phyloP scores from a whole-genome alignment of 2,888 invertebrate genomes.

The Teleiodes luculella region DNA sequence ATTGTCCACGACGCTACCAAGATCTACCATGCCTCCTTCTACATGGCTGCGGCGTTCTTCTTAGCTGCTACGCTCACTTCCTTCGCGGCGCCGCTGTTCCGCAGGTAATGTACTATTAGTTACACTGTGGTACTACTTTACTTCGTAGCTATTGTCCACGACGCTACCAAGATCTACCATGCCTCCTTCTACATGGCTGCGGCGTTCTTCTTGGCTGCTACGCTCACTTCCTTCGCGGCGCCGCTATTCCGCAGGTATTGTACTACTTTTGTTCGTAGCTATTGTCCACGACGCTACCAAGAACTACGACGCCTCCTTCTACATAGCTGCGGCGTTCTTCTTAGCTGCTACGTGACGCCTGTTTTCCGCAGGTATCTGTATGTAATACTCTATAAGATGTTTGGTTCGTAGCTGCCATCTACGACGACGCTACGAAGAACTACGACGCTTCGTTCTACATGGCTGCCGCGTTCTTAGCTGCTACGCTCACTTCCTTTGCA shows the following conservation, averaged over 20 bases:
- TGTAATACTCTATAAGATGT: background rate
- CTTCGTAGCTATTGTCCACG: constrained; percentile 89
- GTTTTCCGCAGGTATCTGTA: constrained; percentile 74
- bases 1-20: constrained; percentile 92
- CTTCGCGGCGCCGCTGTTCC: constrained; percentile 86
- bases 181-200: constrained; percentile 97
- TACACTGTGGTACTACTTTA: background rate
- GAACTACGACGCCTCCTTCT: constrained; percentile 93
- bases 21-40: constrained; percentile 93
- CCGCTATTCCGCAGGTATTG: no score
- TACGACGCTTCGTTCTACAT: constrained; percentile 94
- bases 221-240: constrained; percentile 90
- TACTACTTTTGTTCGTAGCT: no score
- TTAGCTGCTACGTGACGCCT: constrained; percentile 88
- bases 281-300: constrained; percentile 90
- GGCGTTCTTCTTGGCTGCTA: constrained; percentile 89
- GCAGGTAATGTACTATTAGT: constrained; percentile 41
- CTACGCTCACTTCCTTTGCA: constrained; percentile 90
- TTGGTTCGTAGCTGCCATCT: constrained; percentile 85
- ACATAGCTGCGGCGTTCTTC: constrained; percentile 94
- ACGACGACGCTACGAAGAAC: constrained; percentile 90
- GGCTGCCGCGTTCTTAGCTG: constrained; percentile 92
- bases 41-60: constrained; percentile 94
- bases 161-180: constrained; percentile 87
- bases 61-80: constrained; percentile 90